A percentile compares a stretch with the other conserved stretches of the same genome.
Evolutionary conservation across 2,113 vertebrate genomes (phyloP).

Genomic region (Naja naja): DNA sequence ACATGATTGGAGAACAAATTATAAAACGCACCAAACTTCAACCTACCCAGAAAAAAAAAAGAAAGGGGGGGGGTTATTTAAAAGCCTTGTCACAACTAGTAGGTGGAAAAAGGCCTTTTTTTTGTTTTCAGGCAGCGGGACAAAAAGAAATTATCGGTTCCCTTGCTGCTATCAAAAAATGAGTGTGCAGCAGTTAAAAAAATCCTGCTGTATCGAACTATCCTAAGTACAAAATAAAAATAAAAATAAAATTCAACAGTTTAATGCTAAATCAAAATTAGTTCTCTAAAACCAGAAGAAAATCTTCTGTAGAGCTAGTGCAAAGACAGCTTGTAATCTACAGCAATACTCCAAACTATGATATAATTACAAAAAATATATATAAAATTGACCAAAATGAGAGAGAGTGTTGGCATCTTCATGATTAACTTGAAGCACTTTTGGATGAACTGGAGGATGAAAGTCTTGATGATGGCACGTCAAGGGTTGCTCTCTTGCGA

Average conservation of each 20-base stretch:
- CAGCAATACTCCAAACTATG: conserved; percentile 91
- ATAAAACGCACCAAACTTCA: conserved; percentile 79
- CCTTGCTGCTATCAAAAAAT: conserved; percentile 76
- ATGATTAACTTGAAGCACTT: conserved; percentile 85
- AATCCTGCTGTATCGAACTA: conserved; percentile 75
- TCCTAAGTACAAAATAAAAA: conserved; percentile 80
- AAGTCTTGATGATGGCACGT: conserved; percentile 88
- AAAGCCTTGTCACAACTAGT: conserved; percentile 75
- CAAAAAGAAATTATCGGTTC: conserved; percentile 74
- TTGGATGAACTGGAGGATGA: conserved; percentile 85
- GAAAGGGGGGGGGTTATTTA: conserved; percentile 54
- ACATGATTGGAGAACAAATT: conserved; percentile 77
- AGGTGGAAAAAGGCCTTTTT: conserved; percentile 66
- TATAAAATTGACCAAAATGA: conserved; percentile 70
- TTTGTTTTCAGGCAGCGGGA: conserved; percentile 68
- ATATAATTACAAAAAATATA: conserved; percentile 83
- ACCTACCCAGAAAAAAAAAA: conserved; percentile 72
- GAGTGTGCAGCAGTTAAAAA: conserved; percentile 75
- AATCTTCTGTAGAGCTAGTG: conserved; percentile 99
- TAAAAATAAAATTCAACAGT: conserved; percentile 79
- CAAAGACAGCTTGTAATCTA: conserved; percentile 98
- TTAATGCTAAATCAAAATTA: conserved; percentile 94
- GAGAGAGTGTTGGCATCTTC: conserved; percentile 74
- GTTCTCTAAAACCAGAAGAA: conserved; percentile 89
- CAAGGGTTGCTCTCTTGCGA: conserved; percentile 88